Conservation (phyloP, 1,140 invertebrate genomes). For the Apis cerana region DNA sequence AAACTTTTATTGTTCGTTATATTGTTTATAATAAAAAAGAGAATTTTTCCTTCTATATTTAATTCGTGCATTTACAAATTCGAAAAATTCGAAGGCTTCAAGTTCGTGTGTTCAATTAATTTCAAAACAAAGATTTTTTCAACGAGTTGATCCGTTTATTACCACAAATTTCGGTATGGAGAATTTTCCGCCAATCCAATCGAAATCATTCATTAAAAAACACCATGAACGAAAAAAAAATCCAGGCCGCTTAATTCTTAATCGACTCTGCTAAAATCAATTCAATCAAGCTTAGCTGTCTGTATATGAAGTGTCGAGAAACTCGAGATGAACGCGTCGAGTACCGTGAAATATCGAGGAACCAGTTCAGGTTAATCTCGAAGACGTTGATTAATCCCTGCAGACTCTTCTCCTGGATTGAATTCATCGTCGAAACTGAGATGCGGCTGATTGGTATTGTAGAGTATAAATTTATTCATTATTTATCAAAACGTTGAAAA, state of each 20-base stretch:
- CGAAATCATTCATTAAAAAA: neutral
- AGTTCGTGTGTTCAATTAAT: no score
- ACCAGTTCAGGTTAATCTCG: conserved; percentile 30
- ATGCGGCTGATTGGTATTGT: neutral
- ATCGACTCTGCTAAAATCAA: conserved; percentile 14
- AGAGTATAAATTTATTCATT: no score
- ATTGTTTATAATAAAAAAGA: no score
- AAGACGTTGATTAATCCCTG: conserved; percentile 46
- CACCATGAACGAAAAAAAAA: neutral
- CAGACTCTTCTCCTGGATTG: conserved; percentile 8
- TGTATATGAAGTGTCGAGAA: neutral
- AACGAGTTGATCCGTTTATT: no score
- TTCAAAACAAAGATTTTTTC: no score
- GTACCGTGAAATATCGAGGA: conserved; percentile 25
- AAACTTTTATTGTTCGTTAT: no score
- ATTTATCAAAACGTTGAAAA: no score
- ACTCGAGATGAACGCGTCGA: neutral
- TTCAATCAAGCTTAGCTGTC: conserved; percentile 9
- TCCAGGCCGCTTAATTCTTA: conserved; percentile 5
- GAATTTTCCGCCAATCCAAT: no score
- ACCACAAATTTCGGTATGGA: no score
- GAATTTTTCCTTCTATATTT: no score
- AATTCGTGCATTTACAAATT: no score
- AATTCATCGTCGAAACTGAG: neutral
- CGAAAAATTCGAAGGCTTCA: no score